Evolutionary conservation across 1,140 invertebrate genomes (phyloP).

Genomic region (Leptinotarsa texana): DNA sequence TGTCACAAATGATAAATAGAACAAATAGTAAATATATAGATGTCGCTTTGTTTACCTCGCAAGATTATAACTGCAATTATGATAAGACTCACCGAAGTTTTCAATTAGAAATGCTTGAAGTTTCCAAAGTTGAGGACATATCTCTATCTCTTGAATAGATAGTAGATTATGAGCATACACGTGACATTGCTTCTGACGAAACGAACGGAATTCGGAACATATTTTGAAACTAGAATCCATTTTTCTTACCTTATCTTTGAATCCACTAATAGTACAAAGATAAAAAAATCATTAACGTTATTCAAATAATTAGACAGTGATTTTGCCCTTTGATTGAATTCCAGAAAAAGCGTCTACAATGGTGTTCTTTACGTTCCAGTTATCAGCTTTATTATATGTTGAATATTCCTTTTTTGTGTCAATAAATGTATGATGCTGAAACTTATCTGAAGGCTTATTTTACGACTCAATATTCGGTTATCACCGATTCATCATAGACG

Average conservation of each 20-base stretch:
- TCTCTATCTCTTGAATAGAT: conserved; percentile 46
- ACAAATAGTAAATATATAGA: not conserved
- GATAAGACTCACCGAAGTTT: conserved; percentile 35
- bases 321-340: not conserved
- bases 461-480: no score
- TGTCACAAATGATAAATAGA: not conserved
- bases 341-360: no score
- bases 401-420: no score
- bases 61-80: no score
- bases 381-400: no score
- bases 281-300: not conserved
- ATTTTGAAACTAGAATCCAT: not conserved
- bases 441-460: no score
- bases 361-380: no score
- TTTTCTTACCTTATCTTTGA: not conserved
- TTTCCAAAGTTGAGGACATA: conserved; percentile 43
- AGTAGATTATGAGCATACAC: conserved; percentile 49
- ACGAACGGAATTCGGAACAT: not conserved
- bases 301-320: not conserved
- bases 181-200: conserved; percentile 25
- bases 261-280: not conserved
- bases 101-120: conserved; percentile 39
- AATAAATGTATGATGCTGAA: no score
- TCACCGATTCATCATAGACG: no score
- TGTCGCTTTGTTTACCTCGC: not conserved